Evolutionary conservation across 1,140 invertebrate genomes (phyloP), one percentile per base, ranked within the genome.

Genomic region (Branchinecta lynchi): DNA sequence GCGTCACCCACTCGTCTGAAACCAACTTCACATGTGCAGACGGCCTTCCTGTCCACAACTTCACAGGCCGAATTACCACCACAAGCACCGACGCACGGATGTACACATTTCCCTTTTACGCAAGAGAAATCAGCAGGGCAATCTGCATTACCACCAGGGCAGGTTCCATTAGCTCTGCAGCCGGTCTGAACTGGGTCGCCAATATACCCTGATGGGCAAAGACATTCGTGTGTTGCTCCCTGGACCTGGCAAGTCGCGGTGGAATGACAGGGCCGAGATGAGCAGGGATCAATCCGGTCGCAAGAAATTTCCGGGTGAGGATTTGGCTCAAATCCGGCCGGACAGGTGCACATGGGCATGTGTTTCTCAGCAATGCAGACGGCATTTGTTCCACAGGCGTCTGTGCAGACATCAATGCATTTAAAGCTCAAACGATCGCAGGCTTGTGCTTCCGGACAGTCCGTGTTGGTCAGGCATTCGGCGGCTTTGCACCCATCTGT

Each of bases 311-410:
- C 90, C 1, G 90, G 84, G 8, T 88, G 76, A 0, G 92, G 90
- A 78, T 92, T 87, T 0, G 88, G 83, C 75, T 81, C 82, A 74
- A 85, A 90, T 3, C 91, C 90, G 17, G 87, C 85, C 32, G 89
- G 89, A 77, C 92, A 95, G 75, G 89, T 86, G 74, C 92, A 95
- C 3, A 84, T 84, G 3, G 86, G 84, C 74, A 84, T 85, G 75
- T 92, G 90, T 75, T 89, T 86, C 76, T 92, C 89, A 10, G 89
- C 86, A 71, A 93, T 84, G 76, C 92, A 95, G 65, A 94, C 87
- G 9, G 92, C 89, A 79, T 92, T 92, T 43, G 84, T 84, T 1
- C 91, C 92, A 75, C 92, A 95, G 8, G 87, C 85, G 73, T 89
- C 85, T 76, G 87, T 84, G 76, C 90, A 93, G 15, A 86, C 89